These are phyloP conservation scores for Crotalus tigris DNA, from an alignment of 2,113 vertebrate genomes.

Conservation along the genomic window DNA sequence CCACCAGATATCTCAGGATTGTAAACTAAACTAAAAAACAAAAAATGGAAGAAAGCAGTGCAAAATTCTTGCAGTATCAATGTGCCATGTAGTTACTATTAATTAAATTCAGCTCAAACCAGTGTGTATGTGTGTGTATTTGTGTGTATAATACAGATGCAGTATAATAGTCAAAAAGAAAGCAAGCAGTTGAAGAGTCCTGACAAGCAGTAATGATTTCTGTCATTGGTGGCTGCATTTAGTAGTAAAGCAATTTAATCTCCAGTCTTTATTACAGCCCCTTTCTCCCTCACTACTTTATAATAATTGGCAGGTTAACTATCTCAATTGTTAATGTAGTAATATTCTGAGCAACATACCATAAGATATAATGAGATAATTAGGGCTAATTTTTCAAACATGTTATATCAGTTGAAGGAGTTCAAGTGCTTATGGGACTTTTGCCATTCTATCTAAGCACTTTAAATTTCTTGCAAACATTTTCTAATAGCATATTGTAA, in stretches of 20 bases:
- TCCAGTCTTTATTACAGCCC: background rate
- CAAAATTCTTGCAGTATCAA: background rate
- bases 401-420: background rate
- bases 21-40: background rate
- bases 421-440: background rate
- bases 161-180: background rate
- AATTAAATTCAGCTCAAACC: background rate
- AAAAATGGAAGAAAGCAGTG: background rate
- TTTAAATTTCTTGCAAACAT: background rate
- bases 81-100: background rate
- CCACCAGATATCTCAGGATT: background rate
- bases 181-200: background rate
- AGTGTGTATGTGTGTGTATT: background rate
- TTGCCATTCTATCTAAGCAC: background rate
- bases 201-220: background rate
- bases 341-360: background rate
- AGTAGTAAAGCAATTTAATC: background rate
- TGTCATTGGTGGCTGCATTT: background rate
- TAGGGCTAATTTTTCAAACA: conserved; percentile 11
- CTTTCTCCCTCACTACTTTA: background rate
- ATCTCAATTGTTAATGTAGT: background rate
- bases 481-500: background rate
- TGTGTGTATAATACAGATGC: background rate
- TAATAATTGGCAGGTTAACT: background rate
- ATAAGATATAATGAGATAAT: background rate